These are phyloP conservation scores for Turritopsis rubra DNA, from an alignment of 30 jellyfish, hydroid and myxozoan species.

Conservation along the genomic window DNA sequence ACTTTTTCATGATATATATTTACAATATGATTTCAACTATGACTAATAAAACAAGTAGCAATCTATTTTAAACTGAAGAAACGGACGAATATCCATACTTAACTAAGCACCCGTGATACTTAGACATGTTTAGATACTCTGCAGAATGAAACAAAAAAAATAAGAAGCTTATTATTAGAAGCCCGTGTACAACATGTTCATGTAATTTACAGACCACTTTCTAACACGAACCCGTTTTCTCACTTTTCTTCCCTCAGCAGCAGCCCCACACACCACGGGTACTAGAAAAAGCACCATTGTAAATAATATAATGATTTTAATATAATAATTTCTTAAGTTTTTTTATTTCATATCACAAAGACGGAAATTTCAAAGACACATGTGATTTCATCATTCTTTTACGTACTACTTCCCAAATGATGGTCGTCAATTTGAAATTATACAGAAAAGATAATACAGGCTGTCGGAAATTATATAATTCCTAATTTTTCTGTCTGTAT, in stretches of 20 bases:
- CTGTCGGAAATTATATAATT: no score
- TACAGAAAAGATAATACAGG: no score
- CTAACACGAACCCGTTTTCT: not conserved
- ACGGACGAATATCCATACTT: not conserved
- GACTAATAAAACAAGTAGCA: not conserved
- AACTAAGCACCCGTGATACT: not conserved
- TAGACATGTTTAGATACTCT: conserved; percentile 11
- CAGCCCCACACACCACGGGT: not conserved
- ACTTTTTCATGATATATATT: not conserved
- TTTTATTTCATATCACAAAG: no score
- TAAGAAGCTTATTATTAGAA: conserved; percentile 10
- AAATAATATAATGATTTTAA: not conserved
- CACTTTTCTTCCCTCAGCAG: not conserved
- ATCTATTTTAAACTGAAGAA: not conserved
- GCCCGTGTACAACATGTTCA: not conserved
- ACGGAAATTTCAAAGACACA: no score
- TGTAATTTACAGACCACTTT: conserved; percentile 5
- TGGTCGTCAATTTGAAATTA: no score
- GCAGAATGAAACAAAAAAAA: conserved; percentile 10
- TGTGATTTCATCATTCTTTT: no score
- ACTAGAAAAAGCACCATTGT: not conserved
- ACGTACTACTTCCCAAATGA: no score
- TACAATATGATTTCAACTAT: no score
- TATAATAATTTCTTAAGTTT: no score
- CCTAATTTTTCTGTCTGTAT: no score